Percentiles rank a stretch among this genome's conserved stretches.
Evolutionary conservation across 2,888 invertebrate species (phyloP).

Genomic region (Artemia sp.): DNA sequence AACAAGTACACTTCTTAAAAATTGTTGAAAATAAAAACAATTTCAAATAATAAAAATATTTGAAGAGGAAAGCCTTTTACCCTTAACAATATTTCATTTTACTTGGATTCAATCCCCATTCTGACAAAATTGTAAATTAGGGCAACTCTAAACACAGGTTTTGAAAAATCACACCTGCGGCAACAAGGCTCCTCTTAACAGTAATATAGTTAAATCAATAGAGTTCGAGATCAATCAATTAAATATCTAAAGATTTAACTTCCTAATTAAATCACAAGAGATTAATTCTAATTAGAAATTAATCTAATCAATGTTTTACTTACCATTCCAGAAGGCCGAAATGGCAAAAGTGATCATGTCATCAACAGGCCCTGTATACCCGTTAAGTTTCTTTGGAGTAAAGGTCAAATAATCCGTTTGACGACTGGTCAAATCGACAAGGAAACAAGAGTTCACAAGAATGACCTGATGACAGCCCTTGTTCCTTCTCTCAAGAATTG

Average conservation of each 20-base stretch:
- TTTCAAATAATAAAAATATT: too few species aligned
- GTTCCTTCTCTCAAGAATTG: constrained; percentile 47
- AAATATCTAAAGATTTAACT: background rate
- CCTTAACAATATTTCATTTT: too few species aligned
- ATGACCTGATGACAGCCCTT: constrained; percentile 64
- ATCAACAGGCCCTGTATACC: constrained; percentile 61
- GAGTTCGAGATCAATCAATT: background rate
- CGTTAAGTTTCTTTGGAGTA: constrained; percentile 40
- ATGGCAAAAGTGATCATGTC: constrained; percentile 84
- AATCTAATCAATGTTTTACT: constrained; percentile 21
- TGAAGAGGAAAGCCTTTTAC: too few species aligned
- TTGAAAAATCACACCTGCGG: too few species aligned
- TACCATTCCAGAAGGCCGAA: constrained; percentile 51
- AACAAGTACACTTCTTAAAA: too few species aligned
- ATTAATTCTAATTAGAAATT: too few species aligned
- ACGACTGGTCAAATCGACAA: constrained; percentile 49
- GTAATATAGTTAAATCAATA: background rate
- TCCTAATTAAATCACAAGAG: too few species aligned
- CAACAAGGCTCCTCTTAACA: too few species aligned
- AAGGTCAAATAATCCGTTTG: constrained; percentile 54
- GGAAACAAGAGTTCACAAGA: constrained; percentile 74
- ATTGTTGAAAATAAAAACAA: too few species aligned
- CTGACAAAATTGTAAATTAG: too few species aligned
- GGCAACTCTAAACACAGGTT: too few species aligned
- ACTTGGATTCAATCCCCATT: too few species aligned